A percentile compares a stretch with the other conserved stretches of the same genome.
Evolutionary conservation across 37 sponge, comb jelly and placozoan genomes (phyloP).

Genomic region (Ianthella basta): DNA sequence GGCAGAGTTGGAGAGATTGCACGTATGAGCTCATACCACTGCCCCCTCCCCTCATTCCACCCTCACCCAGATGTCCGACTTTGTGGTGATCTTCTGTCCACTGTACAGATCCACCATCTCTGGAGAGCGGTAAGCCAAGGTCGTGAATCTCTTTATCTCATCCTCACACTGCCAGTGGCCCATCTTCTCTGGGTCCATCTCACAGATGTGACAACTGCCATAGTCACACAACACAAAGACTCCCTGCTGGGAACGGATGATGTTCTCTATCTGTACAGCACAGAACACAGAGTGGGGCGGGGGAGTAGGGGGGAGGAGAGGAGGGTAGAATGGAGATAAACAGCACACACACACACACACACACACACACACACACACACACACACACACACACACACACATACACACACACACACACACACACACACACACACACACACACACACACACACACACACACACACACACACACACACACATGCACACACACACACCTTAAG

Average conservation of each 20-base stretch:
- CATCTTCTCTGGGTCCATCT: slow-evolving; percentile 62
- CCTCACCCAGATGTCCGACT: slow-evolving; percentile 95
- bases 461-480: no score
- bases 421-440: no score
- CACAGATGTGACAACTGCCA: slow-evolving; percentile 78
- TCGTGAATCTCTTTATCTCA: slow-evolving; percentile 87
- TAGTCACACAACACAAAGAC: slow-evolving; percentile 93
- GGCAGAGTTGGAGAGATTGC: no score
- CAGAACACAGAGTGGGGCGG: not conserved
- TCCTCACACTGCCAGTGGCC: slow-evolving; percentile 69
- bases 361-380: slow-evolving; percentile 25
- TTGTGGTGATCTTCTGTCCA: slow-evolving; percentile 80
- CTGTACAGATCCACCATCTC: slow-evolving; percentile 95
- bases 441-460: slow-evolving; percentile 34
- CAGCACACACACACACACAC: not conserved
- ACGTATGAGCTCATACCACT: not conserved
- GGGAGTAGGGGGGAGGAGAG: no score
- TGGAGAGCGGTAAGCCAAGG: slow-evolving; percentile 90
- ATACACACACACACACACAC: slow-evolving; percentile 19
- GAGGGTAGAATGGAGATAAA: not conserved
- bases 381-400: not conserved
- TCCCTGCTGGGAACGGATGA: slow-evolving; percentile 61
- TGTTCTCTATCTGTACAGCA: slow-evolving; percentile 95
- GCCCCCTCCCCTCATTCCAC: not conserved
- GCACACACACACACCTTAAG: slow-evolving; percentile 70